Evolutionary conservation across 2,797 vertebrate genomes (phyloP).

Genomic region (Myotis vivesi): DNA sequence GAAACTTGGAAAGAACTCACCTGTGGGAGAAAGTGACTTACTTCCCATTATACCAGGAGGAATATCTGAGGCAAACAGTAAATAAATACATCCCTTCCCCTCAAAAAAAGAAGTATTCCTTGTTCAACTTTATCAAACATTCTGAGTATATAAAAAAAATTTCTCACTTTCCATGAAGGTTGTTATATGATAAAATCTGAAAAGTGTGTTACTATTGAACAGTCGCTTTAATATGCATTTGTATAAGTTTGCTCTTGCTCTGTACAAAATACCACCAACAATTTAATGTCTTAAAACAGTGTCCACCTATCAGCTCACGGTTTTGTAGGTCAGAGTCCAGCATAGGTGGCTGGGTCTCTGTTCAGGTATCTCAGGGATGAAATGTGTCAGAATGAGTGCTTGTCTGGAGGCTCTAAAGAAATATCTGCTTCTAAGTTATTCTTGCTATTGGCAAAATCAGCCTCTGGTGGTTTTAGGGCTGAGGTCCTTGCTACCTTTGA

Average conservation of each 20-base stretch:
- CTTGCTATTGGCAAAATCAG: not conserved
- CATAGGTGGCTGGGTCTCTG: not conserved
- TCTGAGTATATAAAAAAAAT: not conserved
- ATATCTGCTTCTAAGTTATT: not conserved
- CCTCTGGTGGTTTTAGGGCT: not conserved
- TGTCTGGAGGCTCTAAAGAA: not conserved
- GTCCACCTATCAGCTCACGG: not conserved
- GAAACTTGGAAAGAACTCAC: conserved; percentile 40
- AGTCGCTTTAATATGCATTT: conserved; percentile 3
- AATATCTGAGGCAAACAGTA: conserved; percentile 30
- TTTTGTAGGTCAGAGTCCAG: not conserved
- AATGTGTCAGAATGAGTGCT: not conserved
- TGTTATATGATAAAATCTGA: conserved; percentile 6
- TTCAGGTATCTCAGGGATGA: not conserved
- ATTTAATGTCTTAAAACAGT: conserved; percentile 20
- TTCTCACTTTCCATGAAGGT: not conserved
- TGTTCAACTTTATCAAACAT: conserved; percentile 51
- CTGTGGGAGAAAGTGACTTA: not conserved
- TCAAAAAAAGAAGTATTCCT: conserved; percentile 20
- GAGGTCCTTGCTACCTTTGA: not conserved
- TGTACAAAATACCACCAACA: conserved; percentile 14
- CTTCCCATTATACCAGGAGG: not conserved
- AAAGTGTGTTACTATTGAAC: not conserved
- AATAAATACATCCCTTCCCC: not conserved
- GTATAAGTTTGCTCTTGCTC: not conserved